Conservation (phyloP, 2,113 vertebrate genomes). For the Chaetorhynchus papuensis region DNA sequence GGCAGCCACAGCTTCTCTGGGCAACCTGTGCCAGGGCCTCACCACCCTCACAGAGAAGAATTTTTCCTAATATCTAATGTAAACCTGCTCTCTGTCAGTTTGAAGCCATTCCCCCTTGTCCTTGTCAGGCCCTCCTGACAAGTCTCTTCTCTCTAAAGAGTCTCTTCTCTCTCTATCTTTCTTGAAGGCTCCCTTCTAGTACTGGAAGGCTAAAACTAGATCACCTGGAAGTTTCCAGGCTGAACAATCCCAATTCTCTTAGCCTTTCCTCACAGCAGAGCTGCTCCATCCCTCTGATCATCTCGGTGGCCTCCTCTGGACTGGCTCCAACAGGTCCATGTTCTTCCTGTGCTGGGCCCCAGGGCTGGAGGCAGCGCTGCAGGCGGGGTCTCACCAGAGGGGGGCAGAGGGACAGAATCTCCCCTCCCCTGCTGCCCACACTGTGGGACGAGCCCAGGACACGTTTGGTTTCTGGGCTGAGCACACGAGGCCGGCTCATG, state of each 20-base stretch:
- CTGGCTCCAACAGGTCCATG: accelerated
- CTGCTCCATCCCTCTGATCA: not conserved
- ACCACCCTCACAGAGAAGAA: not conserved
- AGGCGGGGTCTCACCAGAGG: not conserved
- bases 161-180: not conserved
- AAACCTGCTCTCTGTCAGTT: not conserved
- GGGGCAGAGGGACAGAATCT: not conserved
- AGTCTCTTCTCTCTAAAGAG: accelerated
- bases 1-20: no score
- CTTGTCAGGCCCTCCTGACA: not conserved
- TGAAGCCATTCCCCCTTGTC: not conserved
- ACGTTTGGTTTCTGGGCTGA: not conserved
- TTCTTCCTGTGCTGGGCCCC: not conserved
- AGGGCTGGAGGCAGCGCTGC: not conserved
- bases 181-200: not conserved
- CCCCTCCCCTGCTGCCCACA: accelerated
- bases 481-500: not conserved
- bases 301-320: not conserved
- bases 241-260: not conserved
- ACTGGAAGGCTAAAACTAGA: not conserved
- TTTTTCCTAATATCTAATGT: not conserved
- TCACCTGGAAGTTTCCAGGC: not conserved
- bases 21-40: not conserved
- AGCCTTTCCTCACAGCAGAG: not conserved
- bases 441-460: not conserved